Evolutionary conservation across 2,113 vertebrate genomes (phyloP).

Genomic region (Cochlearius cochlearius): DNA sequence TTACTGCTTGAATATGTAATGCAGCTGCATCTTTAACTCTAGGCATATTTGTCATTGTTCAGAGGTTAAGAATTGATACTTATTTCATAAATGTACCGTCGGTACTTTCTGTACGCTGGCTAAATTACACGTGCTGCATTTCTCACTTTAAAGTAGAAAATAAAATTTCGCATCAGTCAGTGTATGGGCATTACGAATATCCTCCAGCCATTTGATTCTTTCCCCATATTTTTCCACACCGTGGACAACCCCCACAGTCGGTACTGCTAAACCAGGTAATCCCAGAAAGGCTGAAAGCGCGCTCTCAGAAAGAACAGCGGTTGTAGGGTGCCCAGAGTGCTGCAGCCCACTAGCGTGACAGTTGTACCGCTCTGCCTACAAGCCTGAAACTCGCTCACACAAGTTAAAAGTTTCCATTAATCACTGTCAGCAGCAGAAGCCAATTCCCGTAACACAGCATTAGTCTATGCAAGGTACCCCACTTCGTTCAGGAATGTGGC

Average conservation of each 20-base stretch:
- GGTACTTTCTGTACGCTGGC: background rate
- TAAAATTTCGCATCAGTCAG: background rate
- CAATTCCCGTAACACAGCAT: background rate
- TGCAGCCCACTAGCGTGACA: background rate
- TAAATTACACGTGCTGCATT: background rate
- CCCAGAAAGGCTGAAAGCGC: background rate
- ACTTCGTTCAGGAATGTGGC: background rate
- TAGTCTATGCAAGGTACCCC: background rate
- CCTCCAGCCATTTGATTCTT: background rate
- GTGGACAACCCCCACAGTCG: background rate
- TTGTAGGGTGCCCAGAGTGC: background rate
- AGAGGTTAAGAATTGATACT: background rate
- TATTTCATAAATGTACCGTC: background rate
- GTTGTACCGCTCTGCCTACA: background rate
- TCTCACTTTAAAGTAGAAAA: background rate
- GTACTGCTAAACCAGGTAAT: background rate
- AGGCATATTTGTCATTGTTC: background rate
- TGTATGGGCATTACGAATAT: background rate
- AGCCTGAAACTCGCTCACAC: background rate
- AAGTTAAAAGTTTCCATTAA: constrained; percentile 20
- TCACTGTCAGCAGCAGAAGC: background rate
- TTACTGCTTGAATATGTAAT: background rate
- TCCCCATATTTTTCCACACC: background rate
- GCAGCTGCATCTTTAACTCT: background rate
- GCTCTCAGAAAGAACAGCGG: background rate